Evolutionary conservation across 2,113 vertebrate species (phyloP).

Genomic region (Helogale parvula): DNA sequence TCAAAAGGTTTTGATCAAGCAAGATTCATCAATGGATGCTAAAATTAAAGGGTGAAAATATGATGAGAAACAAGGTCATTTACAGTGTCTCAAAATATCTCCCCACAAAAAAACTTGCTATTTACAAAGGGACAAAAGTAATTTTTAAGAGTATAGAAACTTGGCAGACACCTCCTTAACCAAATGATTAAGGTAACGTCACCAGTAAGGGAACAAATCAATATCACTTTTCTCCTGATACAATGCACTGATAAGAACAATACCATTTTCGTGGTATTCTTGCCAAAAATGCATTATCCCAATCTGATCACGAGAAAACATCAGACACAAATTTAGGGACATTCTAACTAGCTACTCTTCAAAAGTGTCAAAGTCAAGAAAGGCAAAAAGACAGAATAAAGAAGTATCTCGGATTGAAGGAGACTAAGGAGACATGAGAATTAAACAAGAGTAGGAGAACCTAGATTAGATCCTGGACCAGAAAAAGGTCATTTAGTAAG

Average conservation of each 20-base stretch:
- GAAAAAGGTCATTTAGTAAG: background rate
- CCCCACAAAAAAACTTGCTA: background rate
- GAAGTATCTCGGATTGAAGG: background rate
- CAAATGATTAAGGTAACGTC: background rate
- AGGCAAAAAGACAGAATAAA: background rate
- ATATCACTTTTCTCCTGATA: background rate
- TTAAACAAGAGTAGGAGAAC: background rate
- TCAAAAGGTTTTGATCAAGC: conserved; percentile 3
- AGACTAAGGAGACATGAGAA: background rate
- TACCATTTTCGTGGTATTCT: background rate
- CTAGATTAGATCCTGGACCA: background rate
- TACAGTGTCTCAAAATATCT: conserved; percentile 14
- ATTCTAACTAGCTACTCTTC: background rate
- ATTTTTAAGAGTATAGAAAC: conserved; percentile 11
- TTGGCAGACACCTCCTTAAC: background rate
- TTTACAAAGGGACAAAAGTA: background rate
- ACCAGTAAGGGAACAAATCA: background rate
- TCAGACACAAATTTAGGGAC: background rate
- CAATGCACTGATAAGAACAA: background rate
- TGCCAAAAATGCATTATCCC: background rate
- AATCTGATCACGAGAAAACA: conserved; percentile 12
- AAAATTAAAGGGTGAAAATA: background rate
- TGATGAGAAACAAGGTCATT: background rate
- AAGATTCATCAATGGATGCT: background rate
- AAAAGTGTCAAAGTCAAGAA: background rate